Conservation (phyloP, 2,888 invertebrate genomes). For the Empis livida region DNA sequence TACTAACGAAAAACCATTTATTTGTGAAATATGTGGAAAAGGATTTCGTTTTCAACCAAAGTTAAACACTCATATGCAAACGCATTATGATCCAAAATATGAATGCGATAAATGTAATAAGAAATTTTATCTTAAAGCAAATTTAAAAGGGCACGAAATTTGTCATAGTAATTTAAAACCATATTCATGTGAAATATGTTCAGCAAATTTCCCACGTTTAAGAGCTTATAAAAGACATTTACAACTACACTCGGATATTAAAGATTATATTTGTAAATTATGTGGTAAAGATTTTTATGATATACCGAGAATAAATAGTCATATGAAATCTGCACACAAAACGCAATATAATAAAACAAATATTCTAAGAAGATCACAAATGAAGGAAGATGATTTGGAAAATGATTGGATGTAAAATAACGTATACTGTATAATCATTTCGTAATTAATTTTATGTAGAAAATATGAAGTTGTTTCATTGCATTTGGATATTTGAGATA, state of each 20-base stretch:
- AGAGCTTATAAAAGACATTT: constrained; percentile 3
- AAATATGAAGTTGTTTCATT: too few species aligned
- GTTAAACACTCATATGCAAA: too few species aligned
- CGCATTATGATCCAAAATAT: background rate
- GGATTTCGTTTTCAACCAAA: too few species aligned
- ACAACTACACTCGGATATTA: constrained; percentile 6
- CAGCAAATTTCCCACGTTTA: constrained; percentile 5
- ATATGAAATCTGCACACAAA: constrained; percentile 5
- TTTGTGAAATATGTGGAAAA: too few species aligned
- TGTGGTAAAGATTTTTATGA: constrained; percentile 9
- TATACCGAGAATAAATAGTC: constrained; percentile 12
- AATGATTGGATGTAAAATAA: too few species aligned
- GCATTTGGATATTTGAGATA: too few species aligned
- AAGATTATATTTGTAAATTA: constrained; percentile 16
- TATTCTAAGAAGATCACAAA: too few species aligned
- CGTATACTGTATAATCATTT: too few species aligned
- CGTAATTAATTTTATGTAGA: too few species aligned
- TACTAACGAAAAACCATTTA: too few species aligned
- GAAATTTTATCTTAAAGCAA: constrained; percentile 2
- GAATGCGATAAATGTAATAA: constrained; percentile 6
- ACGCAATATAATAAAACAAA: too few species aligned
- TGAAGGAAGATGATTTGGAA: too few species aligned
- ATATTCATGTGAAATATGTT: constrained; percentile 7
- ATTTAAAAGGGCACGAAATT: constrained; percentile 5
- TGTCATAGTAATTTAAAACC: constrained; percentile 5